Evolutionary conservation across 2,888 invertebrate species (phyloP).

Genomic region (Psylliodes chrysocephalus): DNA sequence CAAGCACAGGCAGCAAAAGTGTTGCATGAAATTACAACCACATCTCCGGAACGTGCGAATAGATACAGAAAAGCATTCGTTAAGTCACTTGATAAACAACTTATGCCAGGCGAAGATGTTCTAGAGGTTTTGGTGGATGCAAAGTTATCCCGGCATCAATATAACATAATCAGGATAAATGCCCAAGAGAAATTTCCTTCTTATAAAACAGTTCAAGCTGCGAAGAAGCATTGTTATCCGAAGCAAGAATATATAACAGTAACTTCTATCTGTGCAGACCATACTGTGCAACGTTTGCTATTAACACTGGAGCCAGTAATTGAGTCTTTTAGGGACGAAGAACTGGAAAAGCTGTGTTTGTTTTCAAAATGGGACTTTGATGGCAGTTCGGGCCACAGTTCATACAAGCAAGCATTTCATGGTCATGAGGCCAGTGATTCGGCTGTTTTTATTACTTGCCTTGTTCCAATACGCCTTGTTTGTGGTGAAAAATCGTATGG

Average conservation of each 20-base stretch:
- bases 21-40: too few relatives aligned
- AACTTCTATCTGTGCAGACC: conserved; percentile 40
- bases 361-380: too few relatives aligned
- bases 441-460: conserved; percentile 48
- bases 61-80: conserved; percentile 23
- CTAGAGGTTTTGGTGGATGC: conserved; percentile 48
- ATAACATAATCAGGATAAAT: conserved; percentile 45
- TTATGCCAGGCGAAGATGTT: conserved; percentile 47
- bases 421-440: conserved; percentile 47
- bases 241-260: too few relatives aligned
- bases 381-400: too few relatives aligned
- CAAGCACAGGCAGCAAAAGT: conserved; percentile 27
- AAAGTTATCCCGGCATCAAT: too few relatives aligned
- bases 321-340: too few relatives aligned
- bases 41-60: conserved; percentile 25
- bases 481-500: too few relatives aligned
- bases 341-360: too few relatives aligned
- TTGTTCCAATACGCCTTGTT: conserved; percentile 52
- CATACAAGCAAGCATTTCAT: too few relatives aligned
- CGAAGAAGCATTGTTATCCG: too few relatives aligned
- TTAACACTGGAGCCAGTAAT: too few relatives aligned
- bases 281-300: conserved; percentile 33
- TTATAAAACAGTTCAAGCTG: too few relatives aligned
- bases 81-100: conserved; percentile 23
- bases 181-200: conserved; percentile 45